Conservation (phyloP, 1,140 invertebrate genomes). For the Drosophila busckii region DNA sequence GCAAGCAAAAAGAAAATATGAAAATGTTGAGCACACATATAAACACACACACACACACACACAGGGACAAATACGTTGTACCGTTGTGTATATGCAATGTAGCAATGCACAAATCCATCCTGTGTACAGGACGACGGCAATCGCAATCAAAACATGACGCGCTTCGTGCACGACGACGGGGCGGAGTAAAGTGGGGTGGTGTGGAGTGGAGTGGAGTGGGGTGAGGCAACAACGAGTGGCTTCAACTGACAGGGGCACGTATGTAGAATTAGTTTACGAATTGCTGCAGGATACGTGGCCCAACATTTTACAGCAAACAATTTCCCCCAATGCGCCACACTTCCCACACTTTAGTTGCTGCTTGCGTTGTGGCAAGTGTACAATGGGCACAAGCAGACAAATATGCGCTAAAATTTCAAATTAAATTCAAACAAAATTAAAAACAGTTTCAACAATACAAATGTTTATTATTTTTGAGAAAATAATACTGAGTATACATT, state of each 20-base stretch:
- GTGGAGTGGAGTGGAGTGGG: neutral
- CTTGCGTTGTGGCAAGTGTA: constrained; percentile 19
- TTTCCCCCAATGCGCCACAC: constrained; percentile 10
- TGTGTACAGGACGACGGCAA: constrained; percentile 38
- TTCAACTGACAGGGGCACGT: constrained; percentile 65
- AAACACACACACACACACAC: no score
- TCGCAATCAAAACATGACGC: constrained; percentile 20
- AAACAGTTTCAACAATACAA: no score
- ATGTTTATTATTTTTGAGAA: no score
- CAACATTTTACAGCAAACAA: constrained; percentile 74
- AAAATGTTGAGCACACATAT: no score
- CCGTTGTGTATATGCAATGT: constrained; percentile 1
- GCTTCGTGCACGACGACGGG: constrained; percentile 1
- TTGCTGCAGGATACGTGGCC: constrained; percentile 72
- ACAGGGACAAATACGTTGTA: no score
- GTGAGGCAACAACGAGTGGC: constrained; percentile 1
- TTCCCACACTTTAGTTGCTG: neutral
- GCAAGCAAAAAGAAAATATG: neutral
- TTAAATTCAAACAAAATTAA: neutral
- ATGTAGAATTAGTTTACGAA: constrained; percentile 76
- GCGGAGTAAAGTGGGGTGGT: constrained; percentile 6
- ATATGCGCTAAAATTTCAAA: neutral
- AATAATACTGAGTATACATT: neutral
- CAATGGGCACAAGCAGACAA: constrained; percentile 12
- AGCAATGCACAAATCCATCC: constrained; percentile 26